Evolutionary conservation across 2,888 invertebrate genomes (phyloP).

Genomic region (Brenthis ino): DNA sequence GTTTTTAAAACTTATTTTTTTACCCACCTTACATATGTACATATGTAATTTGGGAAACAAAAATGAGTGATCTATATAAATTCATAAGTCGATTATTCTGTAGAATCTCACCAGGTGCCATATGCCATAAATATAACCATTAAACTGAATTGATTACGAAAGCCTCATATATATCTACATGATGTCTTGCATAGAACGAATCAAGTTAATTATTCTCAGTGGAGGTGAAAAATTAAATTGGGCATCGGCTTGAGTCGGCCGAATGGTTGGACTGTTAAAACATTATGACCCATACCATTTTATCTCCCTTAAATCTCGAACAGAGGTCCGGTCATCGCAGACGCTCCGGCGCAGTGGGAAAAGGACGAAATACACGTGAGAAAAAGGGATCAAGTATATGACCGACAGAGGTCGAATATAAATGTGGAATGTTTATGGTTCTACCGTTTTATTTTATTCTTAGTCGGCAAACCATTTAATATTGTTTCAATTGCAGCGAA

Average conservation of each 20-base stretch:
- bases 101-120: constrained; percentile 43
- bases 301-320: constrained; percentile 72
- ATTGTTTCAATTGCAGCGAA: constrained; percentile 82
- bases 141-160: constrained; percentile 67
- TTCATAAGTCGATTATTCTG: neutral
- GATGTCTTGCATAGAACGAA: constrained; percentile 70
- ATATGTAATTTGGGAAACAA: neutral
- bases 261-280: constrained; percentile 76
- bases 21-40: no score
- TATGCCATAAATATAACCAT: constrained; percentile 60
- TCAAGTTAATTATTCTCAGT: constrained; percentile 72
- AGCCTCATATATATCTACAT: constrained; percentile 54
- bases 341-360: constrained; percentile 71
- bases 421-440: constrained; percentile 83
- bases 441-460: constrained; percentile 81
- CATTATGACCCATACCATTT: constrained; percentile 78
- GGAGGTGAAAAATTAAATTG: constrained; percentile 76
- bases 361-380: constrained; percentile 52
- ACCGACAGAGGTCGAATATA: constrained; percentile 80
- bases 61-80: neutral
- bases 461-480: constrained; percentile 77
- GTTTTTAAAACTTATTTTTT: no score
- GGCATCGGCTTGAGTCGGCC: constrained; percentile 58
- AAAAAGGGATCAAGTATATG: constrained; percentile 55
- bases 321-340: constrained; percentile 64